A percentile compares a stretch with the other conserved stretches of the same genome.
These are phyloP conservation scores for Nomada fucata DNA, from an alignment of 2,888 invertebrate species.

Conservation along the genomic window DNA sequence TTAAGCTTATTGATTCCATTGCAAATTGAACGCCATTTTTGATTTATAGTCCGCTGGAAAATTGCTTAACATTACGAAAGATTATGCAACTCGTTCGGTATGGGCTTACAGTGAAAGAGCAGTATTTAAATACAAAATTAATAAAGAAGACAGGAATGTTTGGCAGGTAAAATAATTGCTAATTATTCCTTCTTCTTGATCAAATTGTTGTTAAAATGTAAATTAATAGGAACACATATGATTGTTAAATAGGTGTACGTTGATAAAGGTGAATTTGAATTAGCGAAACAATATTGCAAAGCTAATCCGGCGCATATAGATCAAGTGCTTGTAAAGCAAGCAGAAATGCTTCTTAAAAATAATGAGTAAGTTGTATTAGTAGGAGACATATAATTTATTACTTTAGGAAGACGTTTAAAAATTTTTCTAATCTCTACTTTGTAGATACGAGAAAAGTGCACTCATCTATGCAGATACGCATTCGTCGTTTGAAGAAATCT, in stretches of 20 bases:
- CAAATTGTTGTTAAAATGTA: conserved; percentile 62
- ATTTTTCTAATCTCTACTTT: conserved; percentile 47
- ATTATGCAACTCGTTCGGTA: conserved; percentile 90
- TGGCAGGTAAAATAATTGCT: conserved; percentile 87
- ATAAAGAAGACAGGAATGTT: conserved; percentile 93
- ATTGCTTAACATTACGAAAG: conserved; percentile 92
- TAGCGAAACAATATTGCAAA: conserved; percentile 93
- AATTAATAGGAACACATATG: conserved; percentile 63
- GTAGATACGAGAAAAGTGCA: conserved; percentile 92
- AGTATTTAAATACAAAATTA: conserved; percentile 94
- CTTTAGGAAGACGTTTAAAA: background rate
- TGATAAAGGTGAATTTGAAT: conserved; percentile 92
- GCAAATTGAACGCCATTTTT: background rate
- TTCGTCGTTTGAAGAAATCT: conserved; percentile 97
- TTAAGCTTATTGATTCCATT: background rate
- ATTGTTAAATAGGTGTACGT: conserved; percentile 88
- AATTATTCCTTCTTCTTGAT: conserved; percentile 36
- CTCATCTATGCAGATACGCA: conserved; percentile 95
- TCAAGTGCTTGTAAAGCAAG: conserved; percentile 94
- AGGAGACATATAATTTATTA: background rate
- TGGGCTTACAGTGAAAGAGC: conserved; percentile 95
- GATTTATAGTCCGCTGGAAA: conserved; percentile 88
- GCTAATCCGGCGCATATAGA: conserved; percentile 93
- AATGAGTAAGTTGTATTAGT: conserved; percentile 86
- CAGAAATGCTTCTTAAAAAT: conserved; percentile 92